Evolutionary conservation across 1,140 invertebrate genomes (phyloP).

Genomic region (Drosophila bipectinata): DNA sequence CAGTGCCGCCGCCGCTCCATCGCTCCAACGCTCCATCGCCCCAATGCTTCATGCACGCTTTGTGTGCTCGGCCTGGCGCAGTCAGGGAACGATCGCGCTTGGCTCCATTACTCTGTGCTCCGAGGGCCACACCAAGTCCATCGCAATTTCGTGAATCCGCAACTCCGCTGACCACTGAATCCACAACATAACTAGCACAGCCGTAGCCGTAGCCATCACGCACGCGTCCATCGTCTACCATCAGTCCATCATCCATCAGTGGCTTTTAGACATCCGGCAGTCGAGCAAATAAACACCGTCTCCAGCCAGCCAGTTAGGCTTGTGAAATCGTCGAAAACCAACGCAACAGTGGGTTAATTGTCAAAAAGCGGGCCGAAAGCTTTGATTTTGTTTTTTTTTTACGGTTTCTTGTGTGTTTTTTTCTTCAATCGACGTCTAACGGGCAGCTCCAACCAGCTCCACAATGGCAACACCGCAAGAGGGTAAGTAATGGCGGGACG

Average conservation of each 20-base stretch:
- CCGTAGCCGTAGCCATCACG: conserved; percentile 8
- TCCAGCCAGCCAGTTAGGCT: conserved; percentile 1
- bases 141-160: conserved; percentile 1
- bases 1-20: conserved; percentile 30
- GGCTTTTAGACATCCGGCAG: no score
- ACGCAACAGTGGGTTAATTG: conserved; percentile 2
- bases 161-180: conserved; percentile 4
- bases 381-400: conserved; percentile 4
- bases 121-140: background rate
- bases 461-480: conserved; percentile 40
- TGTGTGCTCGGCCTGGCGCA: conserved; percentile 53
- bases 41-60: conserved; percentile 47
- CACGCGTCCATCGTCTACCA: conserved; percentile 5
- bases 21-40: conserved; percentile 2
- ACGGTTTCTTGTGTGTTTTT: background rate
- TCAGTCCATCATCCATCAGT: no score
- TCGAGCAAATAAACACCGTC: conserved; percentile 7
- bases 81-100: conserved; percentile 69
- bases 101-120: conserved; percentile 57
- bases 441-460: background rate
- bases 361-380: background rate
- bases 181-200: background rate
- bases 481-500: conserved; percentile 39
- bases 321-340: conserved; percentile 24
- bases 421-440: conserved; percentile 2